phyloP scores from a whole-genome alignment of 2,888 invertebrate genomes.

The Hirtodrosophila confusa region DNA sequence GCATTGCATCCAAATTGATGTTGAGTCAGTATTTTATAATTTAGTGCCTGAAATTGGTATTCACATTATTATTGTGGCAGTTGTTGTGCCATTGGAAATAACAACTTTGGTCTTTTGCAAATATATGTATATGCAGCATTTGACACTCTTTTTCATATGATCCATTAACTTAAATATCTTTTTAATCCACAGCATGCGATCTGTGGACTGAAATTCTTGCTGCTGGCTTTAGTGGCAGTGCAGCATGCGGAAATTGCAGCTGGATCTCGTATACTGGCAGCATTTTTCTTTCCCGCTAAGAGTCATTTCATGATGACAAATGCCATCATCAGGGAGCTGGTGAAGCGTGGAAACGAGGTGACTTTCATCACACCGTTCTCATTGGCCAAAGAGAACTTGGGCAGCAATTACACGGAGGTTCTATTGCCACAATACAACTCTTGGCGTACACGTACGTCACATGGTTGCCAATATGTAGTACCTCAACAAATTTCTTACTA shows the following conservation, averaged over 20 bases:
- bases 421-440: slow-evolving; percentile 68
- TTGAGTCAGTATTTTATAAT: too few species aligned
- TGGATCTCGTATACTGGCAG: slow-evolving; percentile 82
- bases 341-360: slow-evolving; percentile 82
- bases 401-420: slow-evolving; percentile 74
- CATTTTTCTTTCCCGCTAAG: slow-evolving; percentile 83
- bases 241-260: slow-evolving; percentile 45
- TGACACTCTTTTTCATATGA: too few species aligned
- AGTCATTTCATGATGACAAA: slow-evolving; percentile 85
- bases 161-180: too few species aligned
- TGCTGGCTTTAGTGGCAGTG: slow-evolving; percentile 52
- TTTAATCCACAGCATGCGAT: too few species aligned
- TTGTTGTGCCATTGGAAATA: too few species aligned
- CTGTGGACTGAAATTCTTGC: slow-evolving; percentile 2
- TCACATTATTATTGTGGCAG: too few species aligned
- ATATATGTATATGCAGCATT: too few species aligned
- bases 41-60: too few species aligned
- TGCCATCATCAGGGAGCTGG: slow-evolving; percentile 82
- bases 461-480: not conserved
- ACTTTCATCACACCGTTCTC: slow-evolving; percentile 57
- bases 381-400: slow-evolving; percentile 65
- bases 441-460: slow-evolving; percentile 59
- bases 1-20: too few species aligned
- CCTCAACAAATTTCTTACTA: too few species aligned
- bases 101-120: too few species aligned